Conservation (phyloP, 2,888 invertebrate genomes). For the Tachina lurida region DNA sequence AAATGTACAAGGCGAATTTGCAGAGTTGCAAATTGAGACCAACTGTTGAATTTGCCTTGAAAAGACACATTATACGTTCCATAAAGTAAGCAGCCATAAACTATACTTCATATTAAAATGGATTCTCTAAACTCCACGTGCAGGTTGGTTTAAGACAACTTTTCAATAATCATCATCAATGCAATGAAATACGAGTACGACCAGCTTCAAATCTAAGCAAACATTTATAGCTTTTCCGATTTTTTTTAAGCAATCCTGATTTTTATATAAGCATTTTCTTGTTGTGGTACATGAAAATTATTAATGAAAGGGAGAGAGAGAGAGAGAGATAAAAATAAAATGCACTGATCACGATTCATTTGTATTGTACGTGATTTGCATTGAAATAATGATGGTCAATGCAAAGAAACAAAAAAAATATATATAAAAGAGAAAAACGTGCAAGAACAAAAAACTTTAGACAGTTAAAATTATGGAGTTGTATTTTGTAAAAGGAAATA, state of each 20-base stretch:
- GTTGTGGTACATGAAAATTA: slow-evolving; percentile 2
- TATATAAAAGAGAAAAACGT: slow-evolving; percentile 42
- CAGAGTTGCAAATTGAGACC: no score
- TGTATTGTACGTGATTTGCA: slow-evolving; percentile 69
- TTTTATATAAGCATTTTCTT: slow-evolving; percentile 5
- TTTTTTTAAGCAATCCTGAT: slow-evolving; percentile 40
- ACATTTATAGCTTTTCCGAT: slow-evolving; percentile 20
- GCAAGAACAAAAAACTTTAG: slow-evolving; percentile 32
- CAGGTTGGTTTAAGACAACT: slow-evolving; percentile 7
- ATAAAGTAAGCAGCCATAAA: no score
- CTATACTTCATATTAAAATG: no score
- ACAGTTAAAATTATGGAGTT: slow-evolving; percentile 55
- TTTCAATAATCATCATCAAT: slow-evolving; percentile 21
- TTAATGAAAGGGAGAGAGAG: background rate
- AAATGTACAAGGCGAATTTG: no score
- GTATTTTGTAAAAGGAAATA: slow-evolving; percentile 63
- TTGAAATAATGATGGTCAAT: slow-evolving; percentile 43
- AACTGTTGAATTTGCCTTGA: no score
- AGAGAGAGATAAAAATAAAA: slow-evolving; percentile 18
- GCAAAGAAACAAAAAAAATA: background rate
- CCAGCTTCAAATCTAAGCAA: slow-evolving; percentile 20
- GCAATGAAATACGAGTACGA: background rate
- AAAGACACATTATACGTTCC: no score
- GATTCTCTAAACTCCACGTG: background rate
- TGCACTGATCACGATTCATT: slow-evolving; percentile 68